Conservation (phyloP, 2,797 vertebrate genomes). For the Sibirionetta formosa region DNA sequence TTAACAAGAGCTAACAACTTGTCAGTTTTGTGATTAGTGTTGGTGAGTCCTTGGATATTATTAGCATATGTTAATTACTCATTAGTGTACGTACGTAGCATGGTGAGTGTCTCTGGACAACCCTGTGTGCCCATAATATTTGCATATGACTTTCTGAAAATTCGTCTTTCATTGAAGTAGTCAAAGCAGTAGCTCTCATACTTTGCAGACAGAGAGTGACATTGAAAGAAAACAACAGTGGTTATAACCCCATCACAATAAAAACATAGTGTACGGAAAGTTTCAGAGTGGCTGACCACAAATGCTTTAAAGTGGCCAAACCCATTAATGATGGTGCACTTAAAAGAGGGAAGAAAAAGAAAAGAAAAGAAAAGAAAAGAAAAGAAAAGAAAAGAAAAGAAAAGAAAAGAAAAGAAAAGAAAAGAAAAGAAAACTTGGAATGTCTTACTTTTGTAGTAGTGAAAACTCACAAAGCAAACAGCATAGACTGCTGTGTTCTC, state of each 20-base stretch:
- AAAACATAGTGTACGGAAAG: neutral
- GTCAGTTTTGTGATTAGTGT: neutral
- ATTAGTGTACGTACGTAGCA: neutral
- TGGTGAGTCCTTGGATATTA: conserved; percentile 19
- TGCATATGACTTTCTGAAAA: conserved; percentile 27
- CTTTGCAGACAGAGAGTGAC: neutral
- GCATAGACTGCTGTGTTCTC: neutral
- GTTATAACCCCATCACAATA: neutral
- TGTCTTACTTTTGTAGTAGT: neutral
- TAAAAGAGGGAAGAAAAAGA: neutral
- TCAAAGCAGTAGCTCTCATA: neutral
- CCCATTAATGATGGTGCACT: neutral
- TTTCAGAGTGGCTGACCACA: neutral
- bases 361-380: too few species aligned
- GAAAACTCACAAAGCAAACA: neutral
- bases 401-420: too few species aligned
- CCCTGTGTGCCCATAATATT: neutral
- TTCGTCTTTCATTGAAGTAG: neutral
- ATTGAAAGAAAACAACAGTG: neutral
- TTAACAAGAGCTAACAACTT: neutral
- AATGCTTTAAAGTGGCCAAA: neutral
- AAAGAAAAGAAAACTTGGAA: neutral
- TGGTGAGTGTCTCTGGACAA: neutral
- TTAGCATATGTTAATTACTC: conserved; percentile 47
- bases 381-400: too few species aligned